Evolutionary conservation across 2,113 vertebrate genomes (phyloP), one percentile per base, ranked within the genome.

Genomic region (Pteruthius melanotis): DNA sequence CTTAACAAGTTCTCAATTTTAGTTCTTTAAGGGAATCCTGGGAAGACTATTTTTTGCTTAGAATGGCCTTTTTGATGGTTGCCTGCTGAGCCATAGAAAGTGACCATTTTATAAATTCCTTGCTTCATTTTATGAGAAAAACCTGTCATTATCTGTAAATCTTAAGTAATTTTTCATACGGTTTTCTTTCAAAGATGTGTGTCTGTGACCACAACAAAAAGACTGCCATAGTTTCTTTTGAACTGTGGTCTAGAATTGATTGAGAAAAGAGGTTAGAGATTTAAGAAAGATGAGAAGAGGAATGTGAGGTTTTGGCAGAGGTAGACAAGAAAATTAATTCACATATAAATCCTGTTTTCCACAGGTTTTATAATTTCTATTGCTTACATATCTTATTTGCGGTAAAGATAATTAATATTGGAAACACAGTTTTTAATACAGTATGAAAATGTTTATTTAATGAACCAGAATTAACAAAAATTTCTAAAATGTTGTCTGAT

Each of bases 401-500:
- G 79, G 10, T 17, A 50, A 63, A 70, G 40, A 49, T 64, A 60
- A 50, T 45, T 69, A 61, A 9, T 37, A 49, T 7, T 71, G 70
- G 64, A 77, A 71, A 65, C 14, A 61, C 26, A 45, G 18, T 42
- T 83, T 52, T 27, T 70, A 45, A 23, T 61, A 7, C 85, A 37
- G 10, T 56, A 54, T 16, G 26, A 87, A 90, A 13, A 22, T 88
- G 19, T 66, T 85, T 2, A 28, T 89, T 81, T 91, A 70, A 59
- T 56, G 28, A 88, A 83, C 18, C 0, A 11, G 27, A 70, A 56
- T 82, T 72, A 91, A 86, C 11, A 42, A 76, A 90, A 50, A 7
- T 39, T 50, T 92, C 69, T 94, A 61, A 83, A 93, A 80, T 87
- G 61, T 81, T 88, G 42, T 97, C 21, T 95, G 26, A 89, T 97